Conservation (phyloP, 2,797 vertebrate species). For the Macropodus opercularis region DNA sequence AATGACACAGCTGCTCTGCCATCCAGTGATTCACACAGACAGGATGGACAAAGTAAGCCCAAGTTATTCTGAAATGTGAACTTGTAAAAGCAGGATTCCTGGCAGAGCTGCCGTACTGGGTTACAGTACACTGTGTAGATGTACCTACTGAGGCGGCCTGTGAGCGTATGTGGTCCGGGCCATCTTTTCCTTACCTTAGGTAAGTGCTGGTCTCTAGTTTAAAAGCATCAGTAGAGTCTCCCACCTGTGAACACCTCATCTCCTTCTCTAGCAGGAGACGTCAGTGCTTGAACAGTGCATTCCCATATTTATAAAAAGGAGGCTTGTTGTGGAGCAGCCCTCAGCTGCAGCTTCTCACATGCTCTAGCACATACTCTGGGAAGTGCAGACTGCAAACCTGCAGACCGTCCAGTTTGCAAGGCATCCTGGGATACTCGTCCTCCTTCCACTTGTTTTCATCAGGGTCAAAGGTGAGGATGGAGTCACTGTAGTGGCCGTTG, state of each 20-base stretch:
- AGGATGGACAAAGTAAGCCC: too few species aligned
- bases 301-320: slow-evolving; percentile 52
- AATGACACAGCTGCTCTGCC: too few species aligned
- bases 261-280: slow-evolving; percentile 38
- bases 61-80: too few species aligned
- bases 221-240: slow-evolving; percentile 66
- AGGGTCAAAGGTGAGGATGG: slow-evolving; percentile 98
- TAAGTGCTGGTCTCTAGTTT: slow-evolving; percentile 72
- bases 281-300: slow-evolving; percentile 24
- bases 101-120: too few species aligned
- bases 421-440: slow-evolving; percentile 99
- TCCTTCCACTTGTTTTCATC: slow-evolving; percentile 99
- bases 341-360: slow-evolving; percentile 96
- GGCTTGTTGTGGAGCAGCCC: slow-evolving; percentile 51
- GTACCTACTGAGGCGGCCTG: too few species aligned
- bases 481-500: slow-evolving; percentile 99
- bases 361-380: slow-evolving; percentile 96
- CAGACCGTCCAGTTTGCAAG: slow-evolving; percentile 98
- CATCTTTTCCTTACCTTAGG: slow-evolving; percentile 51
- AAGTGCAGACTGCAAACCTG: slow-evolving; percentile 99
- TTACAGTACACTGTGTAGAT: too few species aligned
- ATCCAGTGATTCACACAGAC: too few species aligned
- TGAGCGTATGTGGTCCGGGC: slow-evolving; percentile 4
- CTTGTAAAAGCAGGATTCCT: too few species aligned
- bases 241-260: slow-evolving; percentile 65